Percentiles rank a stretch among this genome's conserved stretches.
phyloP scores from a whole-genome alignment of 2,113 vertebrate species.

The Dolichotis patagonum region DNA sequence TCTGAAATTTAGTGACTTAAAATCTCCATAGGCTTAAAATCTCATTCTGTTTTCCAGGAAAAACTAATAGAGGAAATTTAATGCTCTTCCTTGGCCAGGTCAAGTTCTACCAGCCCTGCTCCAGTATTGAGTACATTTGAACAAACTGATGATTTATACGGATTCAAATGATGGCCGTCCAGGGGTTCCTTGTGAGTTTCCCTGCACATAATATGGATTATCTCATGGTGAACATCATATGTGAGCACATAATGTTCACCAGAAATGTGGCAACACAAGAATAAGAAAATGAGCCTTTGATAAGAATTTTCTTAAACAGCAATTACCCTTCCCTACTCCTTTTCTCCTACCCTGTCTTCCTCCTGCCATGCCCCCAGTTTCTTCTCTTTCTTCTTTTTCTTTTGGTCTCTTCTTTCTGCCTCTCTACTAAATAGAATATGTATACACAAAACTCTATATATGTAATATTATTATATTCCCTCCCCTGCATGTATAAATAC shows the following conservation, averaged over 20 bases:
- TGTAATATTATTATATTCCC: not conserved
- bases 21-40: not conserved
- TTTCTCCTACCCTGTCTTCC: not conserved
- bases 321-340: not conserved
- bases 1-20: not conserved
- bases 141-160: not conserved
- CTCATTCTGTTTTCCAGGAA: not conserved
- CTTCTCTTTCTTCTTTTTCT: not conserved
- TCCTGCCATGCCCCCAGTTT: too few relatives aligned
- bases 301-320: not conserved
- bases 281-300: not conserved
- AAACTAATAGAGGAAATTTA: not conserved
- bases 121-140: not conserved
- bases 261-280: not conserved
- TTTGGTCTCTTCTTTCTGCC: not conserved
- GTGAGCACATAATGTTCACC: not conserved
- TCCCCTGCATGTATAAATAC: not conserved
- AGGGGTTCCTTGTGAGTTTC: not conserved
- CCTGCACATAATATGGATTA: not conserved
- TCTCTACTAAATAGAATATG: not conserved
- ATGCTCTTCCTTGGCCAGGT: not conserved
- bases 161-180: not conserved
- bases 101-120: not conserved
- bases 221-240: not conserved
- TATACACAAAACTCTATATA: not conserved